Base-by-base conservation (phyloP, 92 coral and sea anemone genomes). In the Pocillopora meandrina region DNA sequence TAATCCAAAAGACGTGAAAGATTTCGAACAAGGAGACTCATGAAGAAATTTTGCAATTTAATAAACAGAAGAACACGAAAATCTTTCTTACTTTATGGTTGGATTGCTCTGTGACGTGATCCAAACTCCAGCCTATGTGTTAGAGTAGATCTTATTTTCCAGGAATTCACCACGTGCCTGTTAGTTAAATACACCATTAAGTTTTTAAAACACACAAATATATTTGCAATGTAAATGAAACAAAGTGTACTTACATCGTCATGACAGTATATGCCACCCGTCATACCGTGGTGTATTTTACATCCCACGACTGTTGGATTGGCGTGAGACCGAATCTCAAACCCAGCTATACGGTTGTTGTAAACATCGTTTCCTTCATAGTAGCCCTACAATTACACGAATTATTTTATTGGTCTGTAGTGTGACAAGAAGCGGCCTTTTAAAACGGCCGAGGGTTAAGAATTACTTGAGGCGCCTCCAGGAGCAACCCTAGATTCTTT, bases 131-230 rank as follows among this genome's bases (percentile, higher is more conserved):
- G 99, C 99, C 47, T 92, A 96, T 26, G 95, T 92, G 76, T 96
- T 96, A 52, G 98, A 93, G 84, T 87, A 94, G 64, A 96, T 96
- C 78, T 91, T 89, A 77, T 96, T 96, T 56, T 96, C 98, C 52
- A 96, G 89, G 82, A 96, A 96, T 81, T 96, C 98, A 21, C 99
- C 99, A 36, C 99, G 92, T 10, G 98, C 99, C 99, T 96, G 88
- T 20, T 36, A 86, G 66, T 84, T 14, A 60, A 42, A 23, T 0
- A 42, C 4, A 42, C 49, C n/a, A n/a, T n/a, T n/a, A n/a, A n/a
- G n/a, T n/a, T n/a, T n/a, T n/a, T n/a, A n/a, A n/a, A 42, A 23
- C 4, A 42, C 4, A 42, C 49, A 42, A 42, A 42, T 23, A 42
- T 1, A 42, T 42, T 6, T 42, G 49, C 7, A 2, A 42, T 42